Evolutionary conservation across 2,797 vertebrate genomes (phyloP).

Genomic region (Anolis apletophallus): DNA sequence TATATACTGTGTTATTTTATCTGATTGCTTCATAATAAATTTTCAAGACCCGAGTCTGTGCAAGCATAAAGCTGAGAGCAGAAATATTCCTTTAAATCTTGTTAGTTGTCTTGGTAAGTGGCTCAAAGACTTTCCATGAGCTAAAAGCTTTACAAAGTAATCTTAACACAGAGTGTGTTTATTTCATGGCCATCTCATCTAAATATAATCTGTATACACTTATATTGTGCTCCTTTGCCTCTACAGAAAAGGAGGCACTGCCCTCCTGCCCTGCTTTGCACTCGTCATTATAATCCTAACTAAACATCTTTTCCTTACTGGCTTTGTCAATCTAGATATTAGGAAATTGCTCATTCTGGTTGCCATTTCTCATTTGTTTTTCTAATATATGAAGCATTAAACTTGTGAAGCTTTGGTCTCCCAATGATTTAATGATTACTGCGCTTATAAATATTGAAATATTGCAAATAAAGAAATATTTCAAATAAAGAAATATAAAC

Average conservation of each 20-base stretch:
- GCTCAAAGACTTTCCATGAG: slow-evolving; percentile 47
- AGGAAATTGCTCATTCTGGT: slow-evolving; percentile 10
- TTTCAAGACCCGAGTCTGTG: slow-evolving; percentile 7
- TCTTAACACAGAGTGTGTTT: slow-evolving; percentile 56
- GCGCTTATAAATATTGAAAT: too few relatives aligned
- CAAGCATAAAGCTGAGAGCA: slow-evolving; percentile 61
- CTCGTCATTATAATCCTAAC: slow-evolving; percentile 7
- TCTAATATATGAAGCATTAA: slow-evolving; percentile 6
- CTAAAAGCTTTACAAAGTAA: slow-evolving; percentile 66
- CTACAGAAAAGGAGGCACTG: slow-evolving; percentile 29
- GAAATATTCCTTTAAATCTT: slow-evolving; percentile 60
- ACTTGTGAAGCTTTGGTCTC: neutral
- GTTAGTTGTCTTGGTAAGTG: slow-evolving; percentile 48
- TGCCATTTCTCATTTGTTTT: slow-evolving; percentile 2
- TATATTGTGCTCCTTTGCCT: slow-evolving; percentile 34
- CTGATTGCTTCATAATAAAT: slow-evolving; percentile 58
- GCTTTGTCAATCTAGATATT: slow-evolving; percentile 29
- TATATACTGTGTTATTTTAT: slow-evolving; percentile 65
- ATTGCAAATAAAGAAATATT: too few relatives aligned
- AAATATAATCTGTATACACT: slow-evolving; percentile 47
- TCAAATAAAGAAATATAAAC: too few relatives aligned
- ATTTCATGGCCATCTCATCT: slow-evolving; percentile 57
- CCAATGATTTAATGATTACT: neutral
- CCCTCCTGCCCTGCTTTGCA: neutral
- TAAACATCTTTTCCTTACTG: neutral